Base-by-base conservation (phyloP, 2,797 vertebrate species). In the Cercopithecus neglectus region DNA sequence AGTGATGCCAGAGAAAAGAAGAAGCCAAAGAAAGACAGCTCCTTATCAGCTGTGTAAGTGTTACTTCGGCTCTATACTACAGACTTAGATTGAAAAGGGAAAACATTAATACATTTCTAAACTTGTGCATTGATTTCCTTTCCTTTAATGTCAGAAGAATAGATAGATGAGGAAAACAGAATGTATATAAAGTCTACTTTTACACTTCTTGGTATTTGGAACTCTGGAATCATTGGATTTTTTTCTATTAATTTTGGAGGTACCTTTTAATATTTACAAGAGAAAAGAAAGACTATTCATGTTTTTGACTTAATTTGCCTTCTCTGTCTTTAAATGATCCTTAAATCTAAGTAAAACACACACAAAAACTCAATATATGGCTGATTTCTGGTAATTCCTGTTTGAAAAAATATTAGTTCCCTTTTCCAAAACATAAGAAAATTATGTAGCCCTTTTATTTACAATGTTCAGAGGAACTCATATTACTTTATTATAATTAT, bases 21-120 rank as follows among this genome's bases (percentile, higher is more conserved):
- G 98, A 99, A 98, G 95, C 99, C 99, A 12, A 99, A 98, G 98
- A 99, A 99, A 95, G 99, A 99, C 64, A 97, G 98, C 44, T 99
- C 98, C 97, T 99, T 99, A 93, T 98, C 99, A 39, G 98, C 98
- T 59, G 98, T 99, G 99, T 99, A 98, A 99, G 99, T 98, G 95
- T 76, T 89, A 2, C 41, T 84, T 93, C 61, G 36, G 22, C 2
- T 59, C 85, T 89, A 1, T 5, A 4, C 33, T 22, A 2, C 10
- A 48, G 55, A 13, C 17, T 41, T 26, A 22, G 8, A n/a, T 24
- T 36, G 33, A 13, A n/a, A 61, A 55, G 33, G 53, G 6, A 28
- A 11, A 46, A 59, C 48, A 3, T 39, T 8, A 79, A 14, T 24
- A 1, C 39, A 24, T 19, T 85, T 61, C 46, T 50, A 36, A 55